Conservation (phyloP, 1,140 invertebrate species). For the Epicauta chinensis region DNA sequence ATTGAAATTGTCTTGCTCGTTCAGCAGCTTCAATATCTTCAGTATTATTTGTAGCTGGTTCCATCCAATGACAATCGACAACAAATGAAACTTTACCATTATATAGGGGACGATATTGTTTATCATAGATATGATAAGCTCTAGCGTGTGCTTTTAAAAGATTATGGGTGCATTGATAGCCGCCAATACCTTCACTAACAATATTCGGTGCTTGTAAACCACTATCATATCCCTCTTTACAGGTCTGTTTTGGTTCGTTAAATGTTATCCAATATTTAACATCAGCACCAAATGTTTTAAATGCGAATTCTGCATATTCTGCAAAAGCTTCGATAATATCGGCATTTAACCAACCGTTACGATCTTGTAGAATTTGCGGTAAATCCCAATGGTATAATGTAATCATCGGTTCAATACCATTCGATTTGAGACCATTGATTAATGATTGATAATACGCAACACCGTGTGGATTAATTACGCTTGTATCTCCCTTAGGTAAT, state of each 20-base stretch:
- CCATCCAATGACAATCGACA: slow-evolving; percentile 5
- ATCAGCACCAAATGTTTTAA: slow-evolving; percentile 26
- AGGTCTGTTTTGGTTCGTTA: slow-evolving; percentile 44
- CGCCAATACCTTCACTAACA: slow-evolving; percentile 26
- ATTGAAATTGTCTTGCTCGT: slow-evolving; percentile 43
- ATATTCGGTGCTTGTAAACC: slow-evolving; percentile 24
- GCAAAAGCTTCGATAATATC: slow-evolving; percentile 34
- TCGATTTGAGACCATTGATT: slow-evolving; percentile 50
- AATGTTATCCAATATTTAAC: slow-evolving; percentile 48
- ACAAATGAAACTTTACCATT: slow-evolving; percentile 18
- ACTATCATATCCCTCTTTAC: slow-evolving; percentile 23
- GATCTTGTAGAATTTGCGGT: slow-evolving; percentile 35
- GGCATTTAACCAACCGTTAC: slow-evolving; percentile 37
- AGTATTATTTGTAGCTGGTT: slow-evolving; percentile 39
- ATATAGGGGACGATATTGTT: slow-evolving; percentile 23
- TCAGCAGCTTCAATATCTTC: slow-evolving; percentile 45
- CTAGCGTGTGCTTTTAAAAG: slow-evolving; percentile 29
- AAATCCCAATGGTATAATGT: slow-evolving; percentile 41
- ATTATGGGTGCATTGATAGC: slow-evolving; percentile 30
- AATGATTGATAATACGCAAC: slow-evolving; percentile 57
- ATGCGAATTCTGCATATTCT: slow-evolving; percentile 34
- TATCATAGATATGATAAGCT: slow-evolving; percentile 28
- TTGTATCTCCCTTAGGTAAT: background rate
- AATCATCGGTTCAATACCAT: slow-evolving; percentile 58
- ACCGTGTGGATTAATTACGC: slow-evolving; percentile 42